Evolutionary conservation across 1,140 invertebrate species (phyloP).

Genomic region (Nilaparvata lugens): DNA sequence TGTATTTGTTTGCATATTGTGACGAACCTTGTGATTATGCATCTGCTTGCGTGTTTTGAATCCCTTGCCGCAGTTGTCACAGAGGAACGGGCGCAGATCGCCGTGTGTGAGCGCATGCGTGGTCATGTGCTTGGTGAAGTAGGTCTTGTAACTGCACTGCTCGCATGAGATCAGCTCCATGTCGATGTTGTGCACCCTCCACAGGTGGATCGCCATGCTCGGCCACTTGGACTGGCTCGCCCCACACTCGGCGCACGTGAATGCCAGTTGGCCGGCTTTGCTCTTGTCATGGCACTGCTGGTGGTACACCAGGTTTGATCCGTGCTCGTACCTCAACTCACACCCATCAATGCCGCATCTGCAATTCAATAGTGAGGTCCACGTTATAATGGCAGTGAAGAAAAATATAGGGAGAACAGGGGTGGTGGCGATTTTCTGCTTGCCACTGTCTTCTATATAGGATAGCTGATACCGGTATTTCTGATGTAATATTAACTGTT

Average conservation of each 20-base stretch:
- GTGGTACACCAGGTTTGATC: conserved; percentile 16
- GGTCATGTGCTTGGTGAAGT: conserved; percentile 48
- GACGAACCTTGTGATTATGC: conserved; percentile 45
- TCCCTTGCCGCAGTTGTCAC: conserved; percentile 57
- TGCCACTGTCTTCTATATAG: no score
- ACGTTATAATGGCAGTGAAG: no score
- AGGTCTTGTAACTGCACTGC: conserved; percentile 51
- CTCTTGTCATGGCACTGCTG: conserved; percentile 13
- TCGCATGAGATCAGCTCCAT: conserved; percentile 62
- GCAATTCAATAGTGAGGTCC: no score
- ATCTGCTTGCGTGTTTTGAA: conserved; percentile 70
- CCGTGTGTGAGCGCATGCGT: conserved; percentile 60
- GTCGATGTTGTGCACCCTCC: conserved; percentile 63
- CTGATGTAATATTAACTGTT: no score
- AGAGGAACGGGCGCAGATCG: conserved; percentile 48
- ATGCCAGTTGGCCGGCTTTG: conserved; percentile 30
- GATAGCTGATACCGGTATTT: no score
- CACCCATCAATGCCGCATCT: conserved; percentile 13
- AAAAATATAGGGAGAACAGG: no score
- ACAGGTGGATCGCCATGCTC: conserved; percentile 61
- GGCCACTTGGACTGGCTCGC: conserved; percentile 45
- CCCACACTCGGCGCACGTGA: conserved; percentile 54
- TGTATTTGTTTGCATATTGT: no score
- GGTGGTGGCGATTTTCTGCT: no score
- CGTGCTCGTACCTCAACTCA: neutral